These are phyloP conservation scores for Dione vanillae DNA, from an alignment of 2,888 invertebrate species.

Conservation along the genomic window DNA sequence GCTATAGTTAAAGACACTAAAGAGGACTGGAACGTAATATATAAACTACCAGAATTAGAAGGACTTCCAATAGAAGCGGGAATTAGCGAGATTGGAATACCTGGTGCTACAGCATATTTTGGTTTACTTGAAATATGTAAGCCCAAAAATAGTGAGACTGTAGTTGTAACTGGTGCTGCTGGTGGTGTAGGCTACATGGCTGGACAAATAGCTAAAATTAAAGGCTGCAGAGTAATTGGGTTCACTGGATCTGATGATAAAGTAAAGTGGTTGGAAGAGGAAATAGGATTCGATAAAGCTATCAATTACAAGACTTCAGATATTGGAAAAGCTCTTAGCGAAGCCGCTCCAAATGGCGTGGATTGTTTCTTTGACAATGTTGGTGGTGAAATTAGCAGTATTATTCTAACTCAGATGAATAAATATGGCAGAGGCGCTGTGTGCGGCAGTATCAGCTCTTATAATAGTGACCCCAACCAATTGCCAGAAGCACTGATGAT, in stretches of 20 bases:
- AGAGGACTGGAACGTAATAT: slow-evolving; percentile 35
- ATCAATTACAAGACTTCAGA: slow-evolving; percentile 89
- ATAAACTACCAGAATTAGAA: slow-evolving; percentile 81
- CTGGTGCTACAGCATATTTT: slow-evolving; percentile 89
- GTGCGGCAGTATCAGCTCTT: slow-evolving; percentile 86
- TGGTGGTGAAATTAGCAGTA: slow-evolving; percentile 86
- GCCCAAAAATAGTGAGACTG: slow-evolving; percentile 87
- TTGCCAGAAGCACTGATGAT: slow-evolving; percentile 56
- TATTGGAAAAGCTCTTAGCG: slow-evolving; percentile 80
- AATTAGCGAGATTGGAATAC: slow-evolving; percentile 87
- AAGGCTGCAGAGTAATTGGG: slow-evolving; percentile 86
- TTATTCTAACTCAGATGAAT: slow-evolving; percentile 86
- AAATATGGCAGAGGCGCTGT: slow-evolving; percentile 84
- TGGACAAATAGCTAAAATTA: slow-evolving; percentile 90
- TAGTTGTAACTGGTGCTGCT: slow-evolving; percentile 89
- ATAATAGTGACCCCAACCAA: slow-evolving; percentile 71
- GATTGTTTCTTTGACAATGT: slow-evolving; percentile 92
- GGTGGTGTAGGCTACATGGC: slow-evolving; percentile 90
- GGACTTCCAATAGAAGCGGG: slow-evolving; percentile 79
- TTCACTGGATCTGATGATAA: slow-evolving; percentile 89
- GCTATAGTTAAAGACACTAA: slow-evolving; percentile 52
- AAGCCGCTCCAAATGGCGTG: slow-evolving; percentile 87
- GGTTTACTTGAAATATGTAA: slow-evolving; percentile 87
- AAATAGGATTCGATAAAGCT: slow-evolving; percentile 87
- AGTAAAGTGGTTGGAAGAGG: slow-evolving; percentile 86